A percentile compares a stretch with the other conserved stretches of the same genome.
Conservation (phyloP, 2,113 vertebrate genomes). For the Sceloporus tristichus region DNA sequence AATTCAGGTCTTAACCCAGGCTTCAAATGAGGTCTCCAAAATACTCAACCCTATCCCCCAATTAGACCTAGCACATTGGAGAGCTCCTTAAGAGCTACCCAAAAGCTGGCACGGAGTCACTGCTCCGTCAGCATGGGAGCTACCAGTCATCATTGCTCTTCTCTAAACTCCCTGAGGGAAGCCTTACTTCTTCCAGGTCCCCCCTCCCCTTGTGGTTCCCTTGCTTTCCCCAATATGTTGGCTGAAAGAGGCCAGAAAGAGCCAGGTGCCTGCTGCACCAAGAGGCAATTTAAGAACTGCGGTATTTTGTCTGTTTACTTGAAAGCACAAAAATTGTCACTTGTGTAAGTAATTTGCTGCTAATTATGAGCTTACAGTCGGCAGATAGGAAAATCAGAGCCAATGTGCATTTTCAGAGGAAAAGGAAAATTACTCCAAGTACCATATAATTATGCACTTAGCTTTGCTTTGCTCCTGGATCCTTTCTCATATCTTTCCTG, state of each 20-base stretch:
- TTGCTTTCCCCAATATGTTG: background rate
- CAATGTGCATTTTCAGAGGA: slow-evolving; percentile 80
- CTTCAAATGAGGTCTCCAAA: too few relatives aligned
- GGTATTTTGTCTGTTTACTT: slow-evolving; percentile 83
- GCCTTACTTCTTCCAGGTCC: background rate
- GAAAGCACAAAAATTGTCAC: slow-evolving; percentile 84
- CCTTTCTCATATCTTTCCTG: slow-evolving; percentile 66
- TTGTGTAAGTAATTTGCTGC: slow-evolving; percentile 82
- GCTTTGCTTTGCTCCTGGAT: slow-evolving; percentile 68
- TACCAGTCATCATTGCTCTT: background rate
- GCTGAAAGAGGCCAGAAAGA: slow-evolving; percentile 59
- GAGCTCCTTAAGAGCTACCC: too few relatives aligned
- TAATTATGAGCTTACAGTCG: slow-evolving; percentile 84
- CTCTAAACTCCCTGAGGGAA: slow-evolving; percentile 40
- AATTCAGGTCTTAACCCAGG: too few relatives aligned
- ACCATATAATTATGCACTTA: slow-evolving; percentile 83
- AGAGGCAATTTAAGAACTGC: slow-evolving; percentile 76
- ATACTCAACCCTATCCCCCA: too few relatives aligned
- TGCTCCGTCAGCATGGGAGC: too few relatives aligned
- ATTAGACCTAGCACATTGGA: too few relatives aligned
- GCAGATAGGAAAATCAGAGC: slow-evolving; percentile 83
- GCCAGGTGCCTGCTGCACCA: slow-evolving; percentile 74
- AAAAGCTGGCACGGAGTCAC: too few relatives aligned
- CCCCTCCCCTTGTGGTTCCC: background rate
- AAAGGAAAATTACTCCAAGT: slow-evolving; percentile 81